Conservation (phyloP, 2,113 vertebrate genomes). For the Epinephelus moara region DNA sequence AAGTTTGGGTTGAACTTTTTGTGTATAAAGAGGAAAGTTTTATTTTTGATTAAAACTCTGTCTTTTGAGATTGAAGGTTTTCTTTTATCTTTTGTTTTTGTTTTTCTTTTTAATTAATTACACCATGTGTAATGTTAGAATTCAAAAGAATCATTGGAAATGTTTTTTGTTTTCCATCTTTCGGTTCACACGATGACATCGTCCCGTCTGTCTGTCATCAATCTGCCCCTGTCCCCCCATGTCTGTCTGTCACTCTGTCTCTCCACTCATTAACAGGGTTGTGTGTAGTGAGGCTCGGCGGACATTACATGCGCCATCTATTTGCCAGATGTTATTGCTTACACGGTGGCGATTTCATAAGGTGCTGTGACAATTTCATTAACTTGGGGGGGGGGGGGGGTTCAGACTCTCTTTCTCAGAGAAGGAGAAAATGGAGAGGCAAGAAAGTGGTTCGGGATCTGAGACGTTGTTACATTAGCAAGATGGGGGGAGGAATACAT, state of each 20-base stretch:
- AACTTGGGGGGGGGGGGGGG: slow-evolving; percentile 70
- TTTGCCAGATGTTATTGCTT: slow-evolving; percentile 87
- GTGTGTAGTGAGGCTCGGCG: slow-evolving; percentile 76
- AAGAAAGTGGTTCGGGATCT: slow-evolving; percentile 26
- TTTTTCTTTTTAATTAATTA: slow-evolving; percentile 10
- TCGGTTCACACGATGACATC: background rate
- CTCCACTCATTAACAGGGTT: slow-evolving; percentile 64
- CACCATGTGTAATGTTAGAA: background rate
- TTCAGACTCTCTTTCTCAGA: slow-evolving; percentile 64
- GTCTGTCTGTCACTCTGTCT: slow-evolving; percentile 66
- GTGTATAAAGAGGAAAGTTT: background rate
- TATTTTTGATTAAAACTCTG: background rate
- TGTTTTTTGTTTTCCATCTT: slow-evolving; percentile 1
- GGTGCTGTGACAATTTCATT: slow-evolving; percentile 84
- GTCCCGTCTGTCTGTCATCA: background rate
- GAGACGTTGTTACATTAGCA: slow-evolving; percentile 53
- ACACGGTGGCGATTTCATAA: slow-evolving; percentile 83
- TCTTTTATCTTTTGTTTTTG: background rate
- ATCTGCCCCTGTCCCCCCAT: background rate
- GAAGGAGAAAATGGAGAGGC: slow-evolving; percentile 49
- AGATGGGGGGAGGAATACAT: slow-evolving; percentile 60
- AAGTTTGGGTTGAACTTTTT: too few species aligned
- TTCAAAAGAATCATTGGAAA: background rate
- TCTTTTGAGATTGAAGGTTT: background rate
- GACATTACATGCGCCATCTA: slow-evolving; percentile 83